phyloP scores from a whole-genome alignment of 2,113 vertebrate species.

The Thunnus thynnus region DNA sequence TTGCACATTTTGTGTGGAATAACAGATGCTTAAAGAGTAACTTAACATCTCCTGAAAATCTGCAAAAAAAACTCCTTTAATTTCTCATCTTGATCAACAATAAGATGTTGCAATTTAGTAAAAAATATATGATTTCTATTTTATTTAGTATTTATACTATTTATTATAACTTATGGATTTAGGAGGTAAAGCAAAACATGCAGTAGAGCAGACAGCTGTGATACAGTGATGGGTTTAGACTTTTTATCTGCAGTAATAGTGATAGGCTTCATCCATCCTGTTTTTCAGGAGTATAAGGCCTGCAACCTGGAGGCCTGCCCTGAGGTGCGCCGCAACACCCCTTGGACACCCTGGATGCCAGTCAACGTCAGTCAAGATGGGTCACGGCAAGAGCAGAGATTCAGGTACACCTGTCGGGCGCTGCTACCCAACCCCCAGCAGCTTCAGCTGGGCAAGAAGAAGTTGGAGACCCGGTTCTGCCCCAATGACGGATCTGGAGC shows the following conservation, averaged over 20 bases:
- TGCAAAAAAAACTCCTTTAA: too few species aligned
- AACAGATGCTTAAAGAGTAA: too few species aligned
- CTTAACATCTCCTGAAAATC: too few species aligned
- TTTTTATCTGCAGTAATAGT: not conserved
- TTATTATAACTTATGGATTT: not conserved
- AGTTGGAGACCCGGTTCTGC: constrained; percentile 92
- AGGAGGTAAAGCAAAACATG: not conserved
- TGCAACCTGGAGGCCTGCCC: constrained; percentile 95
- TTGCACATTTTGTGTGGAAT: too few species aligned
- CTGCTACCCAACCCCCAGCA: constrained; percentile 91
- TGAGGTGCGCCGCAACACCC: constrained; percentile 95
- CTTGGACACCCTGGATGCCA: constrained; percentile 96
- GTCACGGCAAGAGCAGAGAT: constrained; percentile 94
- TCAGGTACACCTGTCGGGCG: constrained; percentile 94
- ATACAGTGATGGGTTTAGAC: too few species aligned
- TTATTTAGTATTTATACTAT: too few species aligned
- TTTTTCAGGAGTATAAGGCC: constrained; percentile 91
- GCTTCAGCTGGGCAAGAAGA: constrained; percentile 94
- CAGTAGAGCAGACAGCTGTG: not conserved
- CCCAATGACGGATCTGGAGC: constrained; percentile 88
- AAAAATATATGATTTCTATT: too few species aligned
- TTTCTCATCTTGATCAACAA: too few species aligned
- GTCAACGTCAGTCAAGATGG: constrained; percentile 93
- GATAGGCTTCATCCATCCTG: not conserved
- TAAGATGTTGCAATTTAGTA: too few species aligned